Percentiles rank a stretch among this genome's conserved stretches.
phyloP scores from a whole-genome alignment of 2,797 vertebrate species.

The Phylloscopus collybita region DNA sequence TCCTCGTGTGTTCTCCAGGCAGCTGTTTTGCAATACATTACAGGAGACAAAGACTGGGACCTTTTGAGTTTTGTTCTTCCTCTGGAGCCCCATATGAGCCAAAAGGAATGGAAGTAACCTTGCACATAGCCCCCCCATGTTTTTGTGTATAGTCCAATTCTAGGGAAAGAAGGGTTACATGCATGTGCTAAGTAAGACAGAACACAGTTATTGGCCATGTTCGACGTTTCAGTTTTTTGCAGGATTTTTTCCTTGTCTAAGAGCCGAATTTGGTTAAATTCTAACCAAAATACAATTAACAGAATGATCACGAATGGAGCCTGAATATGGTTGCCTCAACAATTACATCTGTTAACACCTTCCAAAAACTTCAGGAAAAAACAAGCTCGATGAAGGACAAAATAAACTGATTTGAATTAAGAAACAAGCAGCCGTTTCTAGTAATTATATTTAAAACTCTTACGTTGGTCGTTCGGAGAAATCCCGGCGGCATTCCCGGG shows the following conservation, averaged over 20 bases:
- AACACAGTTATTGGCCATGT: background rate
- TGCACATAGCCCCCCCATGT: rapidly evolving
- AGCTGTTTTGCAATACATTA: background rate
- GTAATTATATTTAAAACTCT: background rate
- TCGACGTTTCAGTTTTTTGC: background rate
- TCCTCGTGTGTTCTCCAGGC: background rate
- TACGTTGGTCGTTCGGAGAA: background rate
- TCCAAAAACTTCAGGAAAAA: background rate
- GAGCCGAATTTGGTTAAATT: background rate
- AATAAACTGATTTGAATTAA: background rate
- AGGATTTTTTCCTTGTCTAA: background rate
- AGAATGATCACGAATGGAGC: background rate
- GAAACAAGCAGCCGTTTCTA: background rate
- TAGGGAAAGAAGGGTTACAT: background rate
- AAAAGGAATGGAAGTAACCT: background rate
- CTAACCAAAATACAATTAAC: background rate
- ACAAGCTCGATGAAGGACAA: background rate
- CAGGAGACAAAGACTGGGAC: background rate
- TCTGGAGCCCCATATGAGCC: background rate
- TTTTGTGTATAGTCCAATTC: rapidly evolving
- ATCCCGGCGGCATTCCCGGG: background rate
- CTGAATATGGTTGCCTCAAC: background rate
- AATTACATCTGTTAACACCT: background rate
- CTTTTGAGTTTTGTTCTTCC: background rate
- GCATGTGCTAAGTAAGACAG: background rate